Evolutionary conservation across 2,113 vertebrate genomes (phyloP), one percentile per base, ranked within the genome.

Genomic region (Anhinga rufa): DNA sequence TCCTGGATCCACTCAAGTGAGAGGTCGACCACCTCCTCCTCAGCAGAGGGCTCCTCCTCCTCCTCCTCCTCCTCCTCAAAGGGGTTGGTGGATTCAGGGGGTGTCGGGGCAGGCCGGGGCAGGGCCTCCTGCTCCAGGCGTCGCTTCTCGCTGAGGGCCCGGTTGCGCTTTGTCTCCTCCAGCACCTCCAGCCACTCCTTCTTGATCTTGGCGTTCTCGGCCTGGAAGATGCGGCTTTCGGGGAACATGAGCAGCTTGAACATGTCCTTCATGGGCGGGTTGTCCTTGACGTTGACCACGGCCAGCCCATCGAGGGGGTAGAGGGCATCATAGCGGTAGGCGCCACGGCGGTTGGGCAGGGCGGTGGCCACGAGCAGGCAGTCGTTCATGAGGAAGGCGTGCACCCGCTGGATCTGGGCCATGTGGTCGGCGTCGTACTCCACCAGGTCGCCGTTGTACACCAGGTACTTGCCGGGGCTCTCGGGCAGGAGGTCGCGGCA

Each of bases 161-260:
- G 99, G 75, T 93, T 99, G 92, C 99, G 99, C 97, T 99, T 99
- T 66, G 99, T 99, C 81, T 99, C 99, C 34, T 99, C 99, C 96
- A 99, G 97, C 91, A 99, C 99, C 96, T 99, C 99, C 96, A 99
- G 97, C 99, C 99, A 99, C 97, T 99, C 99, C 64, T 99, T 99
- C 96, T 99, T 99, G 89, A 99, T 98, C 87, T 99, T 99, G 96
- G 99, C 99, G n/a, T 99, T 99, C 96, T 99, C 99, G 0, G 99
- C 99, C 97, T 99, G 99, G 90, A 99, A 99, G 93, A 99, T 99
- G 82, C 99, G 99, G 72, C 99, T 99, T 92, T 99, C 99, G 0
- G 99, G 99, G 97, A 99, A 99, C 99, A 99, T 99, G 10, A 99
- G 99, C 93, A 99, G 98, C 97, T 99, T 99, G 97, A 99, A 99